Conservation (phyloP, 64 coral and sea anemone genomes). For the Montipora foliosa region DNA sequence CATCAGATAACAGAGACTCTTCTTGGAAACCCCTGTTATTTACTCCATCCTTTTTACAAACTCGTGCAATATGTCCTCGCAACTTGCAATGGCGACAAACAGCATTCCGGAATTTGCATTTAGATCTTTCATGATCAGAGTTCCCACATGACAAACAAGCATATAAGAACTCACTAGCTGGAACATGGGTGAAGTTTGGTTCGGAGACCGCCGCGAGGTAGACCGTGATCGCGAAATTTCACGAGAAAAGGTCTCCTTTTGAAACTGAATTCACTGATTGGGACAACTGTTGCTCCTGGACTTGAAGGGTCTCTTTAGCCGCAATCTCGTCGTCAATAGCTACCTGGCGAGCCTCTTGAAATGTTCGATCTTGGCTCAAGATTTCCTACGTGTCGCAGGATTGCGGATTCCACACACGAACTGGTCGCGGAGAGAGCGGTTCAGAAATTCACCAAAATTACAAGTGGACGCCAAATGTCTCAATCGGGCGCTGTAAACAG, state of each 20-base stretch:
- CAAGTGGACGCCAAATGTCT: constrained; percentile 41
- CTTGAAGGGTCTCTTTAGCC: constrained; percentile 22
- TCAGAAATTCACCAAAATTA: constrained; percentile 71
- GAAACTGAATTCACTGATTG: constrained; percentile 45
- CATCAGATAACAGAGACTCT: not conserved
- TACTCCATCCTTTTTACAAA: constrained; percentile 43
- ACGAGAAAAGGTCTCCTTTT: constrained; percentile 11
- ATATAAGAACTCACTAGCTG: constrained; percentile 33
- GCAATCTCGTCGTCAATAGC: constrained; percentile 73
- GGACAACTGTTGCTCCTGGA: not conserved
- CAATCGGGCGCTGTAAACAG: not conserved
- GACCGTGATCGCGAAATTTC: not conserved
- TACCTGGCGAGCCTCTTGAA: constrained; percentile 39
- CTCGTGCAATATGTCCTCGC: constrained; percentile 47
- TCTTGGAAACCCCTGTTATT: constrained; percentile 18
- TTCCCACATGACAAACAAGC: constrained; percentile 62
- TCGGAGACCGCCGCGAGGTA: not conserved
- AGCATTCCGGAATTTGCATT: constrained; percentile 56
- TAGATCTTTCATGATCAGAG: constrained; percentile 54
- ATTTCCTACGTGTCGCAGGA: constrained; percentile 58
- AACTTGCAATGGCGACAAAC: constrained; percentile 41
- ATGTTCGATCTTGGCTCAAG: constrained; percentile 58
- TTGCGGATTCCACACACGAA: constrained; percentile 71
- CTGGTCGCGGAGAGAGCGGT: not conserved
- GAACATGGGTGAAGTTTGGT: constrained; percentile 4